phyloP scores from a whole-genome alignment of 2,113 vertebrate species.

The Turdus rufiventris region DNA sequence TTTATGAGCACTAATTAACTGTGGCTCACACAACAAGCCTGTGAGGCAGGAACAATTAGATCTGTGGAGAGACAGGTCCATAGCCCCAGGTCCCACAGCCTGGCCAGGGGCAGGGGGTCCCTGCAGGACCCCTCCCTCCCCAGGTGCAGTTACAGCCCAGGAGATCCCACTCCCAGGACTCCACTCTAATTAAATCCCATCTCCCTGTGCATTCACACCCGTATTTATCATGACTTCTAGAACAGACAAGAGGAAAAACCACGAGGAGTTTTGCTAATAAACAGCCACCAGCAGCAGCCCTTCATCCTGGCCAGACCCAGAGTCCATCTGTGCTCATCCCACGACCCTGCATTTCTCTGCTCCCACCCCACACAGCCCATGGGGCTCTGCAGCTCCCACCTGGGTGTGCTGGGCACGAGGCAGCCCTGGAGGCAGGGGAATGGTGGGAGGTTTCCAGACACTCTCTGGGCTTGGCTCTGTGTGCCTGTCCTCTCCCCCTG shows the following conservation, averaged over 20 bases:
- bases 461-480: neutral
- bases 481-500: neutral
- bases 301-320: neutral
- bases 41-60: neutral
- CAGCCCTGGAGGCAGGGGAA: neutral
- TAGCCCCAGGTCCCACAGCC: accelerated
- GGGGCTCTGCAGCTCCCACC: neutral
- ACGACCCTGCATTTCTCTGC: neutral
- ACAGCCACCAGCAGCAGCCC: neutral
- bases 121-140: neutral
- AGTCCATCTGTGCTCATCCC: neutral
- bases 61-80: neutral
- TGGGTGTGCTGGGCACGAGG: neutral
- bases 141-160: neutral
- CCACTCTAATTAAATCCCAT: neutral
- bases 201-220: neutral
- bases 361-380: neutral
- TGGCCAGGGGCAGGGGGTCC: neutral
- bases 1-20: slow-evolving; percentile 1
- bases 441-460: neutral
- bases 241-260: neutral
- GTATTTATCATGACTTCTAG: neutral
- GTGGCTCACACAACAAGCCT: neutral
- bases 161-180: neutral
- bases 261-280: neutral